phyloP scores from a whole-genome alignment of 2,888 invertebrate genomes.

The Hydraecia micacea region DNA sequence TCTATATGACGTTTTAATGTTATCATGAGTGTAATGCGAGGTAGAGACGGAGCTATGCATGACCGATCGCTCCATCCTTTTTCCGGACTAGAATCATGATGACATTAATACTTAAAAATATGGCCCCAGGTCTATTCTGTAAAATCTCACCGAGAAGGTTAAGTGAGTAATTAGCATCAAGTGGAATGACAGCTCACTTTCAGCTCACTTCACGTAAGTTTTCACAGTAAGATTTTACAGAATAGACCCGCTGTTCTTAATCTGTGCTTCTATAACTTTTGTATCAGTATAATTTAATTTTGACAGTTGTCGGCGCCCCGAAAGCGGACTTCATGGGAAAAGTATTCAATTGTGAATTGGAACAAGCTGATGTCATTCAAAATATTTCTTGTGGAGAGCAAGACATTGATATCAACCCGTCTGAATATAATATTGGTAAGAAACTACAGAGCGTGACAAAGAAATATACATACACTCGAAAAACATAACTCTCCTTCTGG shows the following conservation, averaged over 20 bases:
- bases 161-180: background rate
- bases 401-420: background rate
- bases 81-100: too few species aligned
- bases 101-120: too few species aligned
- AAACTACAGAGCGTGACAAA: background rate
- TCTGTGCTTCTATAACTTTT: background rate
- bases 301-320: slow-evolving; percentile 56
- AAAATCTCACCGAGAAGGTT: background rate
- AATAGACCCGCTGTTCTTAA: background rate
- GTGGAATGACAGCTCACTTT: background rate
- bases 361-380: fast-evolving
- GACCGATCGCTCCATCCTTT: too few species aligned
- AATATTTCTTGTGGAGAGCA: slow-evolving; percentile 30
- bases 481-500: too few species aligned
- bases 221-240: background rate
- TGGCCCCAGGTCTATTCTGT: background rate
- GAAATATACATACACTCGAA: too few species aligned
- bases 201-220: background rate
- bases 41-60: too few species aligned
- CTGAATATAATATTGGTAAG: slow-evolving; percentile 25
- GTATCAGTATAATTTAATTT: background rate
- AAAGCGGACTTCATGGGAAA: slow-evolving; percentile 40
- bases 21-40: too few species aligned
- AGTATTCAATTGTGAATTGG: slow-evolving; percentile 45
- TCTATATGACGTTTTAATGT: background rate